phyloP scores from a whole-genome alignment of 2,888 invertebrate genomes.

The Fabriciana adippe region DNA sequence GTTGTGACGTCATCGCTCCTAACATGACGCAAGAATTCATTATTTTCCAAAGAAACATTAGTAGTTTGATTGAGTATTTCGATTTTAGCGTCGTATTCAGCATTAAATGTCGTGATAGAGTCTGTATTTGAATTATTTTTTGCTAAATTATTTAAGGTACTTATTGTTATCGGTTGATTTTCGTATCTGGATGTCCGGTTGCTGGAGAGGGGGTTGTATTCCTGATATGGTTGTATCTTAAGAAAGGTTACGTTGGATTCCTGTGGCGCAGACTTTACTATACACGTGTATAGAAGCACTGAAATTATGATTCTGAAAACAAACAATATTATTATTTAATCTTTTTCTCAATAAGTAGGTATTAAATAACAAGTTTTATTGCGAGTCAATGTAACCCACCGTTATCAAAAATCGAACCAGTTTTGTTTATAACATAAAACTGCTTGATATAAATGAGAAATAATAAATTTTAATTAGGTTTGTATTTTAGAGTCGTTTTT shows the following conservation, averaged over 20 bases:
- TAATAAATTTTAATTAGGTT: slow-evolving; percentile 6
- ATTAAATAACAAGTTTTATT: slow-evolving; percentile 12
- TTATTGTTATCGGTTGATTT: slow-evolving; percentile 14
- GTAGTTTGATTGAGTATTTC: slow-evolving; percentile 49
- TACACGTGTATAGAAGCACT: slow-evolving; percentile 49
- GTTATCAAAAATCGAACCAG: not conserved
- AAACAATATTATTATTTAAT: not conserved
- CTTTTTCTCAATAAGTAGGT: not conserved
- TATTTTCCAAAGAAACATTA: slow-evolving; percentile 31
- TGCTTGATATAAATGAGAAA: slow-evolving; percentile 7
- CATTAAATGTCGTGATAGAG: not conserved
- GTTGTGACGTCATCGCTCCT: slow-evolving; percentile 35
- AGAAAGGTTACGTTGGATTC: slow-evolving; percentile 60
- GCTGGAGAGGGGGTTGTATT: not conserved
- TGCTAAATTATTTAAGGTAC: slow-evolving; percentile 10
- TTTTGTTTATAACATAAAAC: not conserved
- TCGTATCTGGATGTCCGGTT: slow-evolving; percentile 2
- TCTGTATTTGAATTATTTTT: slow-evolving; percentile 36
- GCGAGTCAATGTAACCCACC: not conserved
- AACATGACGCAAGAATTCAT: slow-evolving; percentile 20
- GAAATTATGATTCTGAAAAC: slow-evolving; percentile 56
- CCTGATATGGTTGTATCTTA: slow-evolving; percentile 51
- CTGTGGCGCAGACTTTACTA: slow-evolving; percentile 57
- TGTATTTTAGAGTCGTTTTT: not conserved
- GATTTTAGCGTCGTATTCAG: not conserved